A percentile compares a stretch with the other conserved stretches of the same genome.
Evolutionary conservation across 2,888 invertebrate species (phyloP).

Genomic region (Chrysomela aeneicollis): DNA sequence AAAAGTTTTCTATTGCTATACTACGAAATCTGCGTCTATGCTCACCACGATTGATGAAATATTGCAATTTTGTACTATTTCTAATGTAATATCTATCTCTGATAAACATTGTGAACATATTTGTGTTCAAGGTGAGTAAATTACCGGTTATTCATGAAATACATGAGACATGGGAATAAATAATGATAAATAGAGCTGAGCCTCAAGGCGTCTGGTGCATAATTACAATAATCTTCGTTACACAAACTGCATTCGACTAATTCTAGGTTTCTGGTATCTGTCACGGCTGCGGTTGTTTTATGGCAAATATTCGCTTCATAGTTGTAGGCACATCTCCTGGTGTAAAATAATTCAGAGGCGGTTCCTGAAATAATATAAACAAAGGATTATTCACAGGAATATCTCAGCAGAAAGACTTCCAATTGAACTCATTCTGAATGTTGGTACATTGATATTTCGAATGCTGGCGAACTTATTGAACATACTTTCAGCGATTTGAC

Average conservation of each 20-base stretch:
- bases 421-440: no score
- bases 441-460: no score
- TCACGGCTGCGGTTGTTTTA: background rate
- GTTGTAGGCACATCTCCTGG: slow-evolving; percentile 28
- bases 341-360: slow-evolving; percentile 10
- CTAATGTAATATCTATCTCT: no score
- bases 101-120: no score
- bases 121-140: background rate
- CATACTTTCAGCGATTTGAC: no score
- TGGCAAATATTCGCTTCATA: slow-evolving; percentile 19
- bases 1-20: no score
- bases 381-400: background rate
- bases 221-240: slow-evolving; percentile 22
- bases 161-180: slow-evolving; percentile 12
- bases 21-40: no score
- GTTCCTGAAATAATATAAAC: slow-evolving; percentile 24
- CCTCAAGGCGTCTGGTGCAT: slow-evolving; percentile 10
- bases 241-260: slow-evolving; percentile 24
- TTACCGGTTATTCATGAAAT: background rate
- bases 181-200: slow-evolving; percentile 10
- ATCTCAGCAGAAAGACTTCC: no score
- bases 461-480: no score
- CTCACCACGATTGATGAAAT: no score
- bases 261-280: background rate
- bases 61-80: no score